phyloP scores from a whole-genome alignment of 2,888 invertebrate genomes.

The Microctonus brassicae region DNA sequence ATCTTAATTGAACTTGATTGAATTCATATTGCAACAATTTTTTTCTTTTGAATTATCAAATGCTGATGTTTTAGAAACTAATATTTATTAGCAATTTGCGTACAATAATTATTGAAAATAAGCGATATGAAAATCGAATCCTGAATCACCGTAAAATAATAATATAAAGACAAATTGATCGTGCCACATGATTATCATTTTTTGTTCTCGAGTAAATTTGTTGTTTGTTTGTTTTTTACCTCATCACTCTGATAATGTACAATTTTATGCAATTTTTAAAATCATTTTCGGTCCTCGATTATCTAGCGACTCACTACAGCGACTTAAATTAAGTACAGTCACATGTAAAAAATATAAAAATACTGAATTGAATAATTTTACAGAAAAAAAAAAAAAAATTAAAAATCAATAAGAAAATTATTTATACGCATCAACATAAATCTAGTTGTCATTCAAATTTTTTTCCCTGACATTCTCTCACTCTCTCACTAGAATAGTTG shows the following conservation, averaged over 20 bases:
- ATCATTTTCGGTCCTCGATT: constrained; percentile 51
- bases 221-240: constrained; percentile 28
- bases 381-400: constrained; percentile 20
- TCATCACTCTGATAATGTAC: constrained; percentile 50
- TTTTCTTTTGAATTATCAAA: constrained; percentile 20
- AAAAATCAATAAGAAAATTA: not conserved
- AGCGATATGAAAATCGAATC: constrained; percentile 64
- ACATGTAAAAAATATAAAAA: constrained; percentile 63
- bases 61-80: constrained; percentile 60
- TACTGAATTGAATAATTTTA: constrained; percentile 66
- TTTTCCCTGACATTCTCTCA: constrained; percentile 40
- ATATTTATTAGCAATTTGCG: constrained; percentile 64
- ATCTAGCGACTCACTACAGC: constrained; percentile 60
- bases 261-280: constrained; percentile 51
- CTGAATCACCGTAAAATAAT: constrained; percentile 37
- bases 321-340: constrained; percentile 67
- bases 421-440: constrained; percentile 39
- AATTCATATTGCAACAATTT: constrained; percentile 33
- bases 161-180: constrained; percentile 41
- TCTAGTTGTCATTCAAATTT: constrained; percentile 14
- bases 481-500: not conserved
- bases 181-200: constrained; percentile 16
- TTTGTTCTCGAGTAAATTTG: not conserved
- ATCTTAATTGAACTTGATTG: constrained; percentile 76
- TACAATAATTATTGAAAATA: constrained; percentile 65